Evolutionary conservation across 1,140 invertebrate species (phyloP).

Genomic region (Apis cerana): DNA sequence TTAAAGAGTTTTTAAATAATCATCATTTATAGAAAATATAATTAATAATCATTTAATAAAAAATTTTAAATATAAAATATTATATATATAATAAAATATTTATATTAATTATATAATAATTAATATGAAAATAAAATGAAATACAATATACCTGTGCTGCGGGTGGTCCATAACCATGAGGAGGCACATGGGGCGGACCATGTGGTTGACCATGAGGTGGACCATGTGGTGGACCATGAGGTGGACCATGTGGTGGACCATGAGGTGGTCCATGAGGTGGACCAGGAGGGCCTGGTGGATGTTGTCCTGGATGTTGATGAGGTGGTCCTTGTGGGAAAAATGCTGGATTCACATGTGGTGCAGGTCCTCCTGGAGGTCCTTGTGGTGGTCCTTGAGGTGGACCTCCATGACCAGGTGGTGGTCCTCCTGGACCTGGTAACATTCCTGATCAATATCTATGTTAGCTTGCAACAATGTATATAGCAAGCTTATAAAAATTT

Average conservation of each 20-base stretch:
- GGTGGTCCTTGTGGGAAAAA: conserved; percentile 93
- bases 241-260: conserved; percentile 83
- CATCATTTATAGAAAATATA: no score
- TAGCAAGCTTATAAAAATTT: conserved; percentile 10
- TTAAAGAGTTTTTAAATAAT: no score
- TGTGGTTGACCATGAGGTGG: conserved; percentile 82
- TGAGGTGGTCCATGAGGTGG: conserved; percentile 84
- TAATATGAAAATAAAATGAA: neutral
- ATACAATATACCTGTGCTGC: conserved; percentile 71
- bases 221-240: conserved; percentile 82
- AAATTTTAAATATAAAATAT: neutral
- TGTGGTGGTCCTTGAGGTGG: conserved; percentile 83
- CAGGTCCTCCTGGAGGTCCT: conserved; percentile 86
- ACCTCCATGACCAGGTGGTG: conserved; percentile 84
- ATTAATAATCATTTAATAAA: neutral
- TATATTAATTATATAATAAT: neutral
- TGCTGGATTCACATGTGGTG: conserved; percentile 97
- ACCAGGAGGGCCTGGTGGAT: conserved; percentile 83
- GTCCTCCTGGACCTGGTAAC: conserved; percentile 82
- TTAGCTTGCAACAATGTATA: conserved; percentile 20
- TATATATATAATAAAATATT: no score
- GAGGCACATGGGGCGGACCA: conserved; percentile 82
- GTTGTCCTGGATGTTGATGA: conserved; percentile 83
- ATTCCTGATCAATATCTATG: conserved; percentile 70
- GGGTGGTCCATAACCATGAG: conserved; percentile 84